phyloP scores from a whole-genome alignment of 2,888 invertebrate species.

The Ferrisia virgata region DNA sequence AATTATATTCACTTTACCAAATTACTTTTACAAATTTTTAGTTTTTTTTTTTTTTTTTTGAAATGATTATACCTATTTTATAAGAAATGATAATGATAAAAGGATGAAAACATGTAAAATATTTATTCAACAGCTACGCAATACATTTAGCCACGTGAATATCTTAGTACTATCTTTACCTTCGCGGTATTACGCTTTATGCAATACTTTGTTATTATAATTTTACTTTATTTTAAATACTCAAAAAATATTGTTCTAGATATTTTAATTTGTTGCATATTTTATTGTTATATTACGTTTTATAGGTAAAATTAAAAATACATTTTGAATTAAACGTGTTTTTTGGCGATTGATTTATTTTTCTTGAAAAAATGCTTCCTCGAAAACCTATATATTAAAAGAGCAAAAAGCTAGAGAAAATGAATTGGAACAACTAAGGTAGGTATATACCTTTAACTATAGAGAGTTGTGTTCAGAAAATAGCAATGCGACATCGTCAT shows the following conservation, averaged over 20 bases:
- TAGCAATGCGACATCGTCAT: too few species aligned
- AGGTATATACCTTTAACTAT: too few species aligned
- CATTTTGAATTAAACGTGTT: conserved; percentile 35
- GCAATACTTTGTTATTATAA: neutral
- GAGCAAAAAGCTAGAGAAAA: too few species aligned
- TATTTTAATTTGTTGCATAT: conserved; percentile 43
- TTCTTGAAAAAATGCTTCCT: neutral
- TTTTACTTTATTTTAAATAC: conserved; percentile 34
- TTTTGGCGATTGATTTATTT: neutral
- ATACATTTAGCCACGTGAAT: conserved; percentile 23
- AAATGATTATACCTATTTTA: neutral
- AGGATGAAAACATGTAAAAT: conserved; percentile 13
- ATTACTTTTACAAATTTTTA: conserved; percentile 10
- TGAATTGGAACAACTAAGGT: too few species aligned
- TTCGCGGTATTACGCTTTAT: conserved; percentile 10
- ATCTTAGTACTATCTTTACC: conserved; percentile 12
- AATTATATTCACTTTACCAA: conserved; percentile 16
- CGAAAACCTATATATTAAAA: too few species aligned
- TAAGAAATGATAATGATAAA: neutral
- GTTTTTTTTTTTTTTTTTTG: conserved; percentile 12
- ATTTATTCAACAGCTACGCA: conserved; percentile 18
- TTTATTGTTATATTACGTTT: conserved; percentile 43
- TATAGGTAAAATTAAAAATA: conserved; percentile 39
- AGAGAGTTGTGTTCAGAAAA: too few species aligned
- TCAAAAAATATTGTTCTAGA: conserved; percentile 40